Evolutionary conservation across 2,888 invertebrate species (phyloP).

Genomic region (Acronicta psi): DNA sequence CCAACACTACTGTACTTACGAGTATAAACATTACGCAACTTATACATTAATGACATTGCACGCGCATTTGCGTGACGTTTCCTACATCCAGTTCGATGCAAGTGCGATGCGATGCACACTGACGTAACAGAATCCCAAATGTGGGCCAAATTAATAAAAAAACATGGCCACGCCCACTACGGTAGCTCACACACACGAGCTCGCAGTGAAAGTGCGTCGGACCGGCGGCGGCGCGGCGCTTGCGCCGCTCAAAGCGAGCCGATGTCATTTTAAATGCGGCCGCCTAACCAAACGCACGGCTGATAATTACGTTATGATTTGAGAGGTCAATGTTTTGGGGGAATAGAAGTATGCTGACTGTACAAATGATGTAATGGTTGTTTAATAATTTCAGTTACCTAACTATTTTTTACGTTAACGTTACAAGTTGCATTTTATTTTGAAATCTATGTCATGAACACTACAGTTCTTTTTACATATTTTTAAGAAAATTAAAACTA

Average conservation of each 20-base stretch:
- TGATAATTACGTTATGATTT: slow-evolving; percentile 48
- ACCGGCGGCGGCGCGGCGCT: slow-evolving; percentile 35
- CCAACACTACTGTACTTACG: slow-evolving; percentile 24
- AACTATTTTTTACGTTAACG: slow-evolving; percentile 16
- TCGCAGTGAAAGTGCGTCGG: slow-evolving; percentile 80
- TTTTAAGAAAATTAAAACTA: too few species aligned
- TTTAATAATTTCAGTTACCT: slow-evolving; percentile 29
- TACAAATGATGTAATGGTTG: slow-evolving; percentile 35
- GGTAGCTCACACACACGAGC: slow-evolving; percentile 59
- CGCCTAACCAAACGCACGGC: slow-evolving; percentile 60
- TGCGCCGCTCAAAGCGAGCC: slow-evolving; percentile 50
- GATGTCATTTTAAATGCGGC: slow-evolving; percentile 66
- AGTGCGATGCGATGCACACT: slow-evolving; percentile 64
- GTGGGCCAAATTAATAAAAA: slow-evolving; percentile 85
- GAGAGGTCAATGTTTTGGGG: slow-evolving; percentile 55
- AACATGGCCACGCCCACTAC: slow-evolving; percentile 69
- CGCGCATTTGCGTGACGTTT: slow-evolving; percentile 64
- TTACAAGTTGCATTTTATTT: slow-evolving; percentile 10
- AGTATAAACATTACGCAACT: slow-evolving; percentile 44
- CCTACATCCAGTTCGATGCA: slow-evolving; percentile 70
- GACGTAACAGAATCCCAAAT: slow-evolving; percentile 82
- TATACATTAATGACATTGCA: slow-evolving; percentile 70
- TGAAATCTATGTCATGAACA: background rate
- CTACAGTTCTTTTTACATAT: background rate
- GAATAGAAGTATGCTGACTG: slow-evolving; percentile 44